phyloP scores from a whole-genome alignment of 2,797 vertebrate genomes.

The Sebastolobus altivelis region DNA sequence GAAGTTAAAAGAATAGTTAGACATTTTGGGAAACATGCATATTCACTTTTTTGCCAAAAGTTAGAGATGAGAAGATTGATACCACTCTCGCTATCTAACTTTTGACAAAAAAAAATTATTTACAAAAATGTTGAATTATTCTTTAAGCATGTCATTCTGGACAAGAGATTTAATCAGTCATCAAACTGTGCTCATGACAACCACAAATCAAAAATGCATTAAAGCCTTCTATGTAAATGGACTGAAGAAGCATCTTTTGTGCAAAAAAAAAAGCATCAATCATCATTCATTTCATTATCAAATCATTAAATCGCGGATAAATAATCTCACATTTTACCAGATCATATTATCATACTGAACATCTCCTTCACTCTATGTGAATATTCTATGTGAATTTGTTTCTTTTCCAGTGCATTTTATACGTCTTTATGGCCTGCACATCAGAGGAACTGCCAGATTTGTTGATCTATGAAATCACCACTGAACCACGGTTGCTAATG shows the following conservation, averaged over 20 bases:
- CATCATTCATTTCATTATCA: constrained; percentile 35
- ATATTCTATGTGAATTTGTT: neutral
- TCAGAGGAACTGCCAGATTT: constrained; percentile 33
- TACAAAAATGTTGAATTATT: constrained; percentile 17
- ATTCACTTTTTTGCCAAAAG: neutral
- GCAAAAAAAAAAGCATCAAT: constrained; percentile 24
- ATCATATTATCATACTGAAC: constrained; percentile 31
- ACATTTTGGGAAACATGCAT: constrained; percentile 17
- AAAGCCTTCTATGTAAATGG: constrained; percentile 23
- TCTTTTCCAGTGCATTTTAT: constrained; percentile 22
- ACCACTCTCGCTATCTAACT: neutral
- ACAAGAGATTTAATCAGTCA: constrained; percentile 26
- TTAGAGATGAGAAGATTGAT: neutral
- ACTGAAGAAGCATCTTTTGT: constrained; percentile 26
- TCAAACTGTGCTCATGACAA: constrained; percentile 37
- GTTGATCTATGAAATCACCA: constrained; percentile 32
- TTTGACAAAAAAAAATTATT: neutral
- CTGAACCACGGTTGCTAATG: constrained; percentile 41
- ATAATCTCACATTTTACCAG: constrained; percentile 31
- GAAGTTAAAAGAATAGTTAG: neutral
- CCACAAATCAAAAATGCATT: constrained; percentile 26
- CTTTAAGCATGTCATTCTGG: constrained; percentile 2
- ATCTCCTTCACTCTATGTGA: constrained; percentile 11
- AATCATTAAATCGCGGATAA: constrained; percentile 28
- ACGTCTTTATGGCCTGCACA: constrained; percentile 35